These are phyloP conservation scores for Parauchenoglanis punctatus DNA, from an alignment of 2,797 vertebrate species.

Conservation along the genomic window DNA sequence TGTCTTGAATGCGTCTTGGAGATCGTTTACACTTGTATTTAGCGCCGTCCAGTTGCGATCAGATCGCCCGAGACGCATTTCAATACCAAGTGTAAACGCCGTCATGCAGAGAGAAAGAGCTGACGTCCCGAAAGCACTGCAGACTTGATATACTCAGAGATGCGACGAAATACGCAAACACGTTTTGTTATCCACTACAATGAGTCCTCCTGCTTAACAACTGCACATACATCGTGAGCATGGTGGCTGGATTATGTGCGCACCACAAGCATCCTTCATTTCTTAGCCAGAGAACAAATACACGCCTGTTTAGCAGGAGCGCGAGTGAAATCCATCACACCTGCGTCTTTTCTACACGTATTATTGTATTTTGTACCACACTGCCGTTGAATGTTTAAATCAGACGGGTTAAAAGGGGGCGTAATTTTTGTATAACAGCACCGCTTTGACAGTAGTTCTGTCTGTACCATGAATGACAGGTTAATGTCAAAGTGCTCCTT, in stretches of 20 bases:
- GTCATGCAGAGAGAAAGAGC: too few relatives aligned
- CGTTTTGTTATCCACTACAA: background rate
- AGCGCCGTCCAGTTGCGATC: too few relatives aligned
- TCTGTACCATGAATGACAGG: background rate
- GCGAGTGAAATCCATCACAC: background rate
- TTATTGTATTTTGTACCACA: background rate
- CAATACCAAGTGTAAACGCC: too few relatives aligned
- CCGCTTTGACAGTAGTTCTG: background rate
- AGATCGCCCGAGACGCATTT: too few relatives aligned
- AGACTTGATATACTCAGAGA: background rate
- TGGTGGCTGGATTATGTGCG: background rate
- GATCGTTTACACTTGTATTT: too few relatives aligned
- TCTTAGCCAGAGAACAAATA: background rate
- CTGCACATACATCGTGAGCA: background rate
- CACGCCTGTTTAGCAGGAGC: background rate
- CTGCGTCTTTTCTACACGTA: background rate
- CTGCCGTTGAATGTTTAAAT: background rate
- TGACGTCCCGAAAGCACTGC: too few relatives aligned
- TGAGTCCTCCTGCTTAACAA: background rate
- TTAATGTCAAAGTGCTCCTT: background rate
- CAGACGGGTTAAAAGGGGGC: background rate
- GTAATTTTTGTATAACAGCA: background rate
- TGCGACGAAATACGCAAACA: background rate
- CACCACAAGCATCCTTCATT: background rate
- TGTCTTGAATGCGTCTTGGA: too few relatives aligned